phyloP scores from a whole-genome alignment of 2,113 vertebrate genomes.

The Rhabdornis inornatus region DNA sequence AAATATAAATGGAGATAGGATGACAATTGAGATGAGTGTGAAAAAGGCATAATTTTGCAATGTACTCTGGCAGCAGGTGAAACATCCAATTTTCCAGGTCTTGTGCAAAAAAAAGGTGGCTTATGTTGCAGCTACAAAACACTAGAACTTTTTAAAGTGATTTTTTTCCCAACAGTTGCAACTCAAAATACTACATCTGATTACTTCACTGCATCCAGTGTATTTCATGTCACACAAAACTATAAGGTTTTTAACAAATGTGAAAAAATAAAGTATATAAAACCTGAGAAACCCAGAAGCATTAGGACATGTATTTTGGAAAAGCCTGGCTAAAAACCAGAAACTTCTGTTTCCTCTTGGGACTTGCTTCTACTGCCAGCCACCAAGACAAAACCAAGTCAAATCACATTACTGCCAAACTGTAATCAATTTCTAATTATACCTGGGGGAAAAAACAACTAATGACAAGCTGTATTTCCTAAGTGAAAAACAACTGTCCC shows the following conservation, averaged over 20 bases:
- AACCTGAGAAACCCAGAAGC: background rate
- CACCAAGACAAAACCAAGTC: background rate
- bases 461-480: background rate
- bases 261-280: background rate
- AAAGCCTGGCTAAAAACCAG: background rate
- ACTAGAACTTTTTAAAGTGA: background rate
- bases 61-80: background rate
- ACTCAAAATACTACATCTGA: background rate
- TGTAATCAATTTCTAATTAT: background rate
- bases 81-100: background rate
- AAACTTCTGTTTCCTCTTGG: background rate
- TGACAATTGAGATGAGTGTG: background rate
- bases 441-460: accelerated
- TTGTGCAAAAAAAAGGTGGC: background rate
- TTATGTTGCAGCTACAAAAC: background rate
- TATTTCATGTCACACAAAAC: background rate
- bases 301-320: background rate
- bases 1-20: background rate
- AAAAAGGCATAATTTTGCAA: background rate
- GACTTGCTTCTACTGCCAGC: background rate
- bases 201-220: background rate
- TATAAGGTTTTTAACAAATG: background rate
- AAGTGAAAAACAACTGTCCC: background rate
- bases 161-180: background rate
- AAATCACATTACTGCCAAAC: background rate